Evolutionary conservation across 1,140 invertebrate species (phyloP).

Genomic region (Sycophila sp.): DNA sequence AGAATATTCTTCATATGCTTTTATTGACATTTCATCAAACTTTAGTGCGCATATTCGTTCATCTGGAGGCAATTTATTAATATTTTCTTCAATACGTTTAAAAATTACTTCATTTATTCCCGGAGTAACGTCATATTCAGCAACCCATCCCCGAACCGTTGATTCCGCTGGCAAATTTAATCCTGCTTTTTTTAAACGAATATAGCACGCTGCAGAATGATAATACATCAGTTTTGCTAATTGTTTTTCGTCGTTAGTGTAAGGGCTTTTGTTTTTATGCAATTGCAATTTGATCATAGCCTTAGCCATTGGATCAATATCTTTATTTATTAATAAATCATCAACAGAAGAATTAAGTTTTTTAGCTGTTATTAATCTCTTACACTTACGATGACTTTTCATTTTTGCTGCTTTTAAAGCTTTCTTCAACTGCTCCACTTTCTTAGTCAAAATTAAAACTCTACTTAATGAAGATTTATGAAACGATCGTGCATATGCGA

Average conservation of each 20-base stretch:
- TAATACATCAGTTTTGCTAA: conserved; percentile 38
- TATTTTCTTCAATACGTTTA: conserved; percentile 24
- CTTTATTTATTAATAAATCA: background rate
- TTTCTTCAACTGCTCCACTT: background rate
- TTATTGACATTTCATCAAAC: conserved; percentile 40
- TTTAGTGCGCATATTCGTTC: conserved; percentile 38
- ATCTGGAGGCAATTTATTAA: conserved; percentile 6
- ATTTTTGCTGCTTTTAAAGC: background rate
- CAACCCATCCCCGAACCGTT: conserved; percentile 37
- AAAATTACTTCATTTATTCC: conserved; percentile 40
- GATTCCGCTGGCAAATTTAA: conserved; percentile 35
- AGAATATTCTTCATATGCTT: conserved; percentile 41
- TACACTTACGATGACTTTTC: too few species aligned
- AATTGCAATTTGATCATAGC: conserved; percentile 25
- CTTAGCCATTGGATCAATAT: background rate
- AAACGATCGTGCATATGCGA: too few species aligned
- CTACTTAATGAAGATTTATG: too few species aligned
- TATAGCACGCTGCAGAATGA: conserved; percentile 44
- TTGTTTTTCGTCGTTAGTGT: conserved; percentile 9
- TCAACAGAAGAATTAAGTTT: background rate
- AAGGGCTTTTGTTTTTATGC: conserved; percentile 5
- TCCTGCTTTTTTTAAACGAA: conserved; percentile 37
- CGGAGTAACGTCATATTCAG: conserved; percentile 35
- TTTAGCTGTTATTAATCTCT: too few species aligned
- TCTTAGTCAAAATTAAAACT: background rate